These are phyloP conservation scores for Anomalospiza imberbis DNA, from an alignment of 2,797 vertebrate species.

Conservation along the genomic window DNA sequence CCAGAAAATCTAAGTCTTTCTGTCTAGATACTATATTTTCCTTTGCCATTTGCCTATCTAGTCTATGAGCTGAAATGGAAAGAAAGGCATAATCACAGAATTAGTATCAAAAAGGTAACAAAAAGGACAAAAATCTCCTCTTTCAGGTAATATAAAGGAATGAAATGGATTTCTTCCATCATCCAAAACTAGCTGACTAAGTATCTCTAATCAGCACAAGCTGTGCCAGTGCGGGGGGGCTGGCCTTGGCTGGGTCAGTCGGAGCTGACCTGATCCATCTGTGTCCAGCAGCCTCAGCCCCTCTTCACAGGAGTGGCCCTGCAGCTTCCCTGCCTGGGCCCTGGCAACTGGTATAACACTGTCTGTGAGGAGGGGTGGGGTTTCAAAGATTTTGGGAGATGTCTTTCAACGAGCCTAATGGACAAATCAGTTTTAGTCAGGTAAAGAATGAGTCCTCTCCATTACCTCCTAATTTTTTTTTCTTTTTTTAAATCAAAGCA, in stretches of 20 bases:
- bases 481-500: accelerated
- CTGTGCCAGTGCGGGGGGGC: neutral
- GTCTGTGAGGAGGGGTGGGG: neutral
- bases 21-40: neutral
- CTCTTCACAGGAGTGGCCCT: neutral
- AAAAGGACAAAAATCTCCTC: neutral
- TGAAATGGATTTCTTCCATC: neutral
- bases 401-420: neutral
- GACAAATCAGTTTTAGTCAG: neutral
- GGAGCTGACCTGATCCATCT: neutral
- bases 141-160: neutral
- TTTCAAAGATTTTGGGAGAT: neutral
- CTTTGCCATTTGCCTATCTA: neutral
- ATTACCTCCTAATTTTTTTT: neutral
- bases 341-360: no score
- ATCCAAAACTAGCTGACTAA: neutral
- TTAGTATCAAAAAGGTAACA: neutral
- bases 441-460: neutral
- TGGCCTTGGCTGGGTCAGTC: neutral
- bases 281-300: accelerated
- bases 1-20: neutral
- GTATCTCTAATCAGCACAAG: neutral
- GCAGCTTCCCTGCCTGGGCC: neutral
- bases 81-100: neutral
- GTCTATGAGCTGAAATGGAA: neutral